phyloP scores from a whole-genome alignment of 37 sponge, comb jelly and placozoan genomes.

The Beroe ovata region DNA sequence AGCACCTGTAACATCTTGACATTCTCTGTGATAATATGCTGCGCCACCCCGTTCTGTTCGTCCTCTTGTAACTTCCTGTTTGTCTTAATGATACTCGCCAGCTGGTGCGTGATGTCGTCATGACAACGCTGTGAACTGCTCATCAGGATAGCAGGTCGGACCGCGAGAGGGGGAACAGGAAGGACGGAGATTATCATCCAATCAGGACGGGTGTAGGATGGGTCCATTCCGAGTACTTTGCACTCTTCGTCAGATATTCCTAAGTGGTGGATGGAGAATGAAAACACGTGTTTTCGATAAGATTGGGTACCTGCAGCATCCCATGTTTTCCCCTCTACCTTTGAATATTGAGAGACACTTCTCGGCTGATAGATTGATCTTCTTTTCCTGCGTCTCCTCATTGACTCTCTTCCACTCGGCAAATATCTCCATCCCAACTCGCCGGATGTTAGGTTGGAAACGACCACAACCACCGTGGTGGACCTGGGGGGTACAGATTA shows the following conservation, averaged over 20 bases:
- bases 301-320: no score
- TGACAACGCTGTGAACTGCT: constrained; percentile 72
- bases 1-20: constrained; percentile 89
- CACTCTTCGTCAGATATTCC: constrained; percentile 93
- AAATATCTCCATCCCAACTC: constrained; percentile 83
- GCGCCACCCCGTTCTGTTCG: constrained; percentile 96
- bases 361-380: constrained; percentile 87
- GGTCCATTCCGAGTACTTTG: constrained; percentile 84
- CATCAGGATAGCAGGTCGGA: constrained; percentile 96
- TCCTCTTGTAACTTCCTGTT: constrained; percentile 92
- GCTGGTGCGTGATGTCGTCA: constrained; percentile 98
- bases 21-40: constrained; percentile 94
- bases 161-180: constrained; percentile 94
- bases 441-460: constrained; percentile 82
- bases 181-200: constrained; percentile 95
- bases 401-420: constrained; percentile 93
- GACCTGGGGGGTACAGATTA: no score
- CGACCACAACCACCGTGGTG: constrained; percentile 89
- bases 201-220: constrained; percentile 88
- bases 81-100: constrained; percentile 96
- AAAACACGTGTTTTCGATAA: neutral
- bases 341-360: constrained; percentile 91
- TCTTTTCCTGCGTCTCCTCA: constrained; percentile 96
- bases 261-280: neutral
- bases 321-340: constrained; percentile 48